These are phyloP conservation scores for Mycteria americana DNA, from an alignment of 2,797 vertebrate genomes.

Conservation along the genomic window DNA sequence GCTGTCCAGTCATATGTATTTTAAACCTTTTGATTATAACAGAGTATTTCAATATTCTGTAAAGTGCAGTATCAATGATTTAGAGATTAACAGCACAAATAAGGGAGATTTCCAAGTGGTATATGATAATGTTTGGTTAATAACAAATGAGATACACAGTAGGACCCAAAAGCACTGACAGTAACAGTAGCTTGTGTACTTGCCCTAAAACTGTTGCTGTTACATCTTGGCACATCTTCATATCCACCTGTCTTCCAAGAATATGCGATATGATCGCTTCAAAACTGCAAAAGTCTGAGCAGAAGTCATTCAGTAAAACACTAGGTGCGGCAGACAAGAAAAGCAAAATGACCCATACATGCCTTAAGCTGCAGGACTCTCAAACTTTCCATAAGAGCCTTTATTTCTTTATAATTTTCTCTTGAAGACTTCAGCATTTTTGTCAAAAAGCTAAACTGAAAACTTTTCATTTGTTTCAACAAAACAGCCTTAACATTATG, in stretches of 20 bases:
- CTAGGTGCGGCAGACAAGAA: not conserved
- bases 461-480: not conserved
- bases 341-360: not conserved
- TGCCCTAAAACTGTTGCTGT: not conserved
- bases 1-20: not conserved
- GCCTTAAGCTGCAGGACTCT: not conserved
- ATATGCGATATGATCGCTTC: not conserved
- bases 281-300: not conserved
- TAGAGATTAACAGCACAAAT: not conserved
- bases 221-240: not conserved
- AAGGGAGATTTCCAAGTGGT: not conserved
- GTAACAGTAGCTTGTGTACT: not conserved
- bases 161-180: too few relatives aligned
- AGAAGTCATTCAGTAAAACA: not conserved
- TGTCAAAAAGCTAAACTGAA: not conserved
- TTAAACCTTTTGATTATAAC: not conserved
- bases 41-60: not conserved
- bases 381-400: not conserved
- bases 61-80: not conserved
- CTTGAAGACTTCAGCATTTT: not conserved
- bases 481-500: not conserved
- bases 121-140: not conserved
- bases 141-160: not conserved
- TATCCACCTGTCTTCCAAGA: not conserved
- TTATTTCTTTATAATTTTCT: not conserved